A percentile compares a stretch with the other conserved stretches of the same genome.
These are phyloP conservation scores for Tolmerus cingulatus DNA, from an alignment of 2,888 invertebrate genomes.

Conservation along the genomic window DNA sequence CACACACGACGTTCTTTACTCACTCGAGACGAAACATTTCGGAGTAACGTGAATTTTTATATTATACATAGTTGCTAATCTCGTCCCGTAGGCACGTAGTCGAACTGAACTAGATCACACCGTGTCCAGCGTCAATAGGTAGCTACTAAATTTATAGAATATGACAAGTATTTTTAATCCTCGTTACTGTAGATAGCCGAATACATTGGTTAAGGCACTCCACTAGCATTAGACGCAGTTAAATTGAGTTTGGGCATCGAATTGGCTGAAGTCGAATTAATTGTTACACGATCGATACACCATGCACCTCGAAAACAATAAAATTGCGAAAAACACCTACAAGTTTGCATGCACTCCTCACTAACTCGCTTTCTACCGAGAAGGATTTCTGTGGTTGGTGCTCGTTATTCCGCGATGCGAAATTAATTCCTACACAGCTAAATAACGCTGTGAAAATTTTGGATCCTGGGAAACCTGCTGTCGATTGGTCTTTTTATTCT, in stretches of 20 bases:
- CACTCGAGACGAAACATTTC: constrained; percentile 2
- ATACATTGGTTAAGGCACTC: not conserved
- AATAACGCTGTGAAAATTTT: not conserved
- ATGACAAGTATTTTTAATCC: not conserved
- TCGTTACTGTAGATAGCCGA: not conserved
- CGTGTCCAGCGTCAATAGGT: not conserved
- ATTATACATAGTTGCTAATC: constrained; percentile 17
- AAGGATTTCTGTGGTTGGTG: not conserved
- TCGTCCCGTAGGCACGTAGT: constrained; percentile 20
- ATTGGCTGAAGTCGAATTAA: not conserved
- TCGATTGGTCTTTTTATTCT: not conserved
- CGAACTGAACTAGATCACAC: not conserved
- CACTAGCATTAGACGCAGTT: not conserved
- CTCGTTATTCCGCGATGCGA: not conserved
- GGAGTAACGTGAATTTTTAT: constrained; percentile 13
- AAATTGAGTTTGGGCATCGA: not conserved
- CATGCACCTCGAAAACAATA: not conserved
- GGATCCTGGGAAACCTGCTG: not conserved
- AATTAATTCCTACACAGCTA: not conserved
- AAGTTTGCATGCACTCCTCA: not conserved
- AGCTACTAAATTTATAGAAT: not conserved
- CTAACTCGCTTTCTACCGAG: not conserved
- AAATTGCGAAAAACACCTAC: not conserved
- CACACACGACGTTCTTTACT: not conserved
- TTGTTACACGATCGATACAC: not conserved